A percentile compares a stretch with the other conserved stretches of the same genome.
phyloP scores from a whole-genome alignment of 2,797 vertebrate genomes.

The Sylvia borin region DNA sequence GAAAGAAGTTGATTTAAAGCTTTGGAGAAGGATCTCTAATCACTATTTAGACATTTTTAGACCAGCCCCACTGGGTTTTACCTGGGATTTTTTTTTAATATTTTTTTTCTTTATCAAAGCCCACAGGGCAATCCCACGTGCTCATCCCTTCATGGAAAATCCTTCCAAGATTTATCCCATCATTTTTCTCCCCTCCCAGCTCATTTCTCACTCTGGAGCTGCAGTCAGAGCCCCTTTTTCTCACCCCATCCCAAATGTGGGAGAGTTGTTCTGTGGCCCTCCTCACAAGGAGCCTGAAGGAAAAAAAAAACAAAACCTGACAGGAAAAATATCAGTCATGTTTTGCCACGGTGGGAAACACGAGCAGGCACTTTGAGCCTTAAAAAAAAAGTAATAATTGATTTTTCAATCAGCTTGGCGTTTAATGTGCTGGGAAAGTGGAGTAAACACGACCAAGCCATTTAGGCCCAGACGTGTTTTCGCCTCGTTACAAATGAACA shows the following conservation, averaged over 20 bases:
- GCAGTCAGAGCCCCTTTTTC: not conserved
- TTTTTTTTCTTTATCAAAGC: not conserved
- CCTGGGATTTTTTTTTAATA: not conserved
- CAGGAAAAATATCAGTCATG: not conserved
- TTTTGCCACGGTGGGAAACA: not conserved
- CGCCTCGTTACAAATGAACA: not conserved
- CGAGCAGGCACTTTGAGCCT: not conserved
- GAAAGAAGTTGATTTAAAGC: not conserved
- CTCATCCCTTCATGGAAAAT: accelerated
- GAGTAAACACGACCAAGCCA: not conserved
- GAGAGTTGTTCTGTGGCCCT: not conserved
- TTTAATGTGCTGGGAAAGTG: conserved; percentile 20
- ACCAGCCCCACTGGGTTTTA: not conserved
- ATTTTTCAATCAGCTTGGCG: conserved; percentile 61
- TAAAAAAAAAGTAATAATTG: conserved; percentile 24
- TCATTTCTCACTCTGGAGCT: not conserved
- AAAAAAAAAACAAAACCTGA: not conserved
- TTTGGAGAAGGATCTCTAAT: not conserved
- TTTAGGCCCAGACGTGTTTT: not conserved
- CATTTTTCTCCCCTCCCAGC: not conserved
- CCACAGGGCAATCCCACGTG: accelerated
- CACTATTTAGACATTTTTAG: accelerated
- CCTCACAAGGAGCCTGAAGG: not conserved
- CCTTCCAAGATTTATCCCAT: not conserved
- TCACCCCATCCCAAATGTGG: not conserved